A percentile compares a stretch with the other conserved stretches of the same genome.
phyloP scores from a whole-genome alignment of 2,888 invertebrate species.

The Drosophila mimetica region DNA sequence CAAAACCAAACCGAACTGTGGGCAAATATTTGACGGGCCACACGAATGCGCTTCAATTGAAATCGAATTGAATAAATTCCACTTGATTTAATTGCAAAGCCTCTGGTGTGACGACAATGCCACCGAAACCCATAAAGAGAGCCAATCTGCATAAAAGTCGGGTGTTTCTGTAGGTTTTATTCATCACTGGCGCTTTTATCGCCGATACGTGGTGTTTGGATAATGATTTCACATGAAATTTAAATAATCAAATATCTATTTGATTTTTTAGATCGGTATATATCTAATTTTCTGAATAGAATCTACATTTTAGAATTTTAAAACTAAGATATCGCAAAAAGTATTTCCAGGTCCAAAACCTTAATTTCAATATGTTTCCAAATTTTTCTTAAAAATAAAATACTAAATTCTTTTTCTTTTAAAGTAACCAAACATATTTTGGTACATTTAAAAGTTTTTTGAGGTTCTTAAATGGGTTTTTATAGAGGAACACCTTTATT shows the following conservation, averaged over 20 bases:
- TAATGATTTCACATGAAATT: background rate
- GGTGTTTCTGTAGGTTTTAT: slow-evolving; percentile 2
- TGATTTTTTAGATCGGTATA: background rate
- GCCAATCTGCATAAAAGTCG: slow-evolving; percentile 16
- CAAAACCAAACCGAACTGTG: slow-evolving; percentile 37
- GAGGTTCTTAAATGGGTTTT: no score
- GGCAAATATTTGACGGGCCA: slow-evolving; percentile 55
- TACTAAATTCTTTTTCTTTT: no score
- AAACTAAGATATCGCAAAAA: no score
- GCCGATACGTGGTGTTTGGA: background rate
- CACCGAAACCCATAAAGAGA: slow-evolving; percentile 26
- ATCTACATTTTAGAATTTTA: no score
- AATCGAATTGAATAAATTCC: slow-evolving; percentile 78
- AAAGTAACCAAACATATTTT: no score
- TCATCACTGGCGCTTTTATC: background rate
- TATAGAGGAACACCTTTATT: no score
- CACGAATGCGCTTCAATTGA: slow-evolving; percentile 71
- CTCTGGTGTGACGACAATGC: slow-evolving; percentile 66
- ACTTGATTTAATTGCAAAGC: slow-evolving; percentile 75
- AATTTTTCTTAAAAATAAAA: no score
- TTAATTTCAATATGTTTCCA: no score
- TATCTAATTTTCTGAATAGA: no score
- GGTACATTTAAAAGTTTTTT: no score
- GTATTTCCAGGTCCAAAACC: no score
- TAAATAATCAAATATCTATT: no score